A percentile compares a stretch with the other conserved stretches of the same genome.
These are phyloP conservation scores for Lochmaea capreae DNA, from an alignment of 2,888 invertebrate species.

Conservation along the genomic window DNA sequence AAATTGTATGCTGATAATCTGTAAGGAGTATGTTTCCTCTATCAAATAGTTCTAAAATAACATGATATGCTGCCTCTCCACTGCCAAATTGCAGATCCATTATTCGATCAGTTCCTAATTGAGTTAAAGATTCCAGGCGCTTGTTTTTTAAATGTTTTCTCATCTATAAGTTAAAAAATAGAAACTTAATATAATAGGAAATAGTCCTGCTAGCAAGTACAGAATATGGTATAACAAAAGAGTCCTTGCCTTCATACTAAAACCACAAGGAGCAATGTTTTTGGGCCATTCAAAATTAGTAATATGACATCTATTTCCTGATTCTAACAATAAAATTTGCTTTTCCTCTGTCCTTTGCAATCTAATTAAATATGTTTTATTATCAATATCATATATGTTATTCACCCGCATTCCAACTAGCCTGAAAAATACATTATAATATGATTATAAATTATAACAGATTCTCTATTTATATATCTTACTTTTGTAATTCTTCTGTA, in stretches of 20 bases:
- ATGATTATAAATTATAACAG: not conserved
- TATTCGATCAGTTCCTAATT: conserved; percentile 93
- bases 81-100: conserved; percentile 96
- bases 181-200: not conserved
- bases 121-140: conserved; percentile 85
- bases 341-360: conserved; percentile 89
- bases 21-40: conserved; percentile 95
- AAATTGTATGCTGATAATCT: conserved; percentile 88
- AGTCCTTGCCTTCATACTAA: conserved; percentile 90
- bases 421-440: conserved; percentile 64
- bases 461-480: conserved; percentile 54
- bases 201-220: too few species aligned
- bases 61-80: conserved; percentile 92
- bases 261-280: conserved; percentile 93
- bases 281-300: conserved; percentile 99
- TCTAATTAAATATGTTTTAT: conserved; percentile 93
- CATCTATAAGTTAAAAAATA: conserved; percentile 69
- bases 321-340: conserved; percentile 89
- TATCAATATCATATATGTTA: conserved; percentile 98
- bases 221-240: not conserved
- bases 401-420: conserved; percentile 92
- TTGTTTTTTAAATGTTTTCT: conserved; percentile 97
- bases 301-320: conserved; percentile 92
- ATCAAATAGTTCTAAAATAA: conserved; percentile 95
- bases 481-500: conserved; percentile 88